These are phyloP conservation scores for Sebastes kiyomatsui DNA, from an alignment of 2,797 vertebrate species.

Conservation along the genomic window DNA sequence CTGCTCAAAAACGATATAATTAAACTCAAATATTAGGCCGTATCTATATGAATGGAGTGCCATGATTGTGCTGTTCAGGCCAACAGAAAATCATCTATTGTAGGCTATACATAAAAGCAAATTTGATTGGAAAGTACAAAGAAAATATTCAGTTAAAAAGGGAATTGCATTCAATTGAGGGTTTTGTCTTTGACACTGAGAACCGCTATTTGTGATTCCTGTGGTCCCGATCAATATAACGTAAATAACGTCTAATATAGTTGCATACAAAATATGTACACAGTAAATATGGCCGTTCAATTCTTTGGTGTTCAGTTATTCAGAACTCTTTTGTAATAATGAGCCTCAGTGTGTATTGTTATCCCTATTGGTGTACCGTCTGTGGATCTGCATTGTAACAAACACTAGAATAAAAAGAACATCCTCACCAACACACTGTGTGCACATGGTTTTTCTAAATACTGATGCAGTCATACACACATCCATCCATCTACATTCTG, in stretches of 20 bases:
- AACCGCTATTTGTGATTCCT: constrained; percentile 3
- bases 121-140: constrained; percentile 1
- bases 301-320: constrained; percentile 64
- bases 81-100: constrained; percentile 5
- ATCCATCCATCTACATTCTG: constrained; percentile 24
- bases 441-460: constrained; percentile 12
- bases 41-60: constrained; percentile 16
- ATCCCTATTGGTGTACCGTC: constrained; percentile 15
- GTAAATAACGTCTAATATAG: background rate
- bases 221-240: constrained; percentile 11
- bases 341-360: constrained; percentile 21
- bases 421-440: background rate
- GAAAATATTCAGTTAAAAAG: background rate
- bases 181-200: constrained; percentile 7
- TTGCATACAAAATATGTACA: constrained; percentile 15
- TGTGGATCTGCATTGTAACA: constrained; percentile 1
- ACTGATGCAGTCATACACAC: constrained; percentile 17
- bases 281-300: constrained; percentile 26
- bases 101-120: background rate
- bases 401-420: constrained; percentile 3
- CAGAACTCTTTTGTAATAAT: constrained; percentile 22
- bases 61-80: constrained; percentile 24
- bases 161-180: constrained; percentile 16
- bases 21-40: constrained; percentile 11
- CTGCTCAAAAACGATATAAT: background rate